These are phyloP conservation scores for Mimumesa dahlbomi DNA, from an alignment of 2,888 invertebrate species.

Conservation along the genomic window DNA sequence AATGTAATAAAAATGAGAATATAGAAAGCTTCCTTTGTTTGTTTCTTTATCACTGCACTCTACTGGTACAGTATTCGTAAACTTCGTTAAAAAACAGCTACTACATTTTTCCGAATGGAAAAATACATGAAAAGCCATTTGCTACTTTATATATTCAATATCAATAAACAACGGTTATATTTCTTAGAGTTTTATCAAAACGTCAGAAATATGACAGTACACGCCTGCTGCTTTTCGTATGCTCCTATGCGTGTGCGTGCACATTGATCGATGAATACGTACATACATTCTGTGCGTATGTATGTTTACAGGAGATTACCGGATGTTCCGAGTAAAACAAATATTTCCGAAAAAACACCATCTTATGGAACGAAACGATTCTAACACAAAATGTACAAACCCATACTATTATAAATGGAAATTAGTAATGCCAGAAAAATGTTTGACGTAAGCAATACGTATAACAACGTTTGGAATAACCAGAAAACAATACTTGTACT, in stretches of 20 bases:
- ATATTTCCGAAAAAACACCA: background rate
- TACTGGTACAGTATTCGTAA: no score
- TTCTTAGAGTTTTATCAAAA: conserved; percentile 11
- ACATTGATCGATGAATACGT: conserved; percentile 48
- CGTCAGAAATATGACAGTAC: conserved; percentile 43
- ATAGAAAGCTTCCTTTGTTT: no score
- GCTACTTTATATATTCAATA: background rate
- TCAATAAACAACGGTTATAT: background rate
- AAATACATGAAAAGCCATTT: no score
- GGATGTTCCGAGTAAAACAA: conserved; percentile 20
- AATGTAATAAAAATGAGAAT: no score
- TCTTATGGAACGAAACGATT: background rate
- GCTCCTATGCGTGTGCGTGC: conserved; percentile 39
- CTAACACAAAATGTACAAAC: background rate
- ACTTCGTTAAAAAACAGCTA: no score
- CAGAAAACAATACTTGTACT: no score
- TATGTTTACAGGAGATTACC: conserved; percentile 44
- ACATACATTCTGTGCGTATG: conserved; percentile 18
- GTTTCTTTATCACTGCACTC: no score
- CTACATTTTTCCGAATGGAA: no score
- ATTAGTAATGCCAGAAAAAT: conserved; percentile 6
- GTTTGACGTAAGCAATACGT: conserved; percentile 38
- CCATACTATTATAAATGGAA: background rate
- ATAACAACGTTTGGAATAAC: no score
- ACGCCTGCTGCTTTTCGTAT: conserved; percentile 37